Evolutionary conservation across 2,113 vertebrate species (phyloP).

Genomic region (Stictonetta naevosa): DNA sequence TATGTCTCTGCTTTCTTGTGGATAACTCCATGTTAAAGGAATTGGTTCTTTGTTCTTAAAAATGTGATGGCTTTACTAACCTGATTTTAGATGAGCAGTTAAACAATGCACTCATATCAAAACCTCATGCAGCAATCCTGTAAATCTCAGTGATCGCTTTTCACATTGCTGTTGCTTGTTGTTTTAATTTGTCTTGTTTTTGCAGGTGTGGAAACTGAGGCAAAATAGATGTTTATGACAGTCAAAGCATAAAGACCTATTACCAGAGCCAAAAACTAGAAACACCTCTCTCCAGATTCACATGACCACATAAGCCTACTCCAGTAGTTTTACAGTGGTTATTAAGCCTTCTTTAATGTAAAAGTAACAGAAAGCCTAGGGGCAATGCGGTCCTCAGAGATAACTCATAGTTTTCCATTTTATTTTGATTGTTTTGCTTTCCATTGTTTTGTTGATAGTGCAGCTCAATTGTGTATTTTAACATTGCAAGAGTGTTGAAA

Average conservation of each 20-base stretch:
- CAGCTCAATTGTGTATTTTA: neutral
- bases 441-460: neutral
- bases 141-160: neutral
- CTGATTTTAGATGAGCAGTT: neutral
- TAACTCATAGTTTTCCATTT: neutral
- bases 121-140: rapidly evolving
- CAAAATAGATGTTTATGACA: neutral
- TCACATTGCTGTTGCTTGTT: neutral
- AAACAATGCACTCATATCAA: neutral
- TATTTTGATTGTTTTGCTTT: neutral
- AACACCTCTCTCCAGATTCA: neutral
- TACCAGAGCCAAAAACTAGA: neutral
- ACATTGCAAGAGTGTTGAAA: neutral
- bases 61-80: neutral
- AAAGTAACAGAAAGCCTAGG: neutral
- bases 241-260: neutral
- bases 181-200: neutral
- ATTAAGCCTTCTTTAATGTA: rapidly evolving
- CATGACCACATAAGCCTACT: neutral
- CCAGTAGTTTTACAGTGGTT: neutral
- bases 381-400: rapidly evolving
- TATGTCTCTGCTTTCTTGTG: neutral
- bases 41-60: neutral
- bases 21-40: neutral
- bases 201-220: neutral